Evolutionary conservation across 2,888 invertebrate genomes (phyloP), one percentile per base, ranked within the genome.

Genomic region (Pemphredon lugubris): DNA sequence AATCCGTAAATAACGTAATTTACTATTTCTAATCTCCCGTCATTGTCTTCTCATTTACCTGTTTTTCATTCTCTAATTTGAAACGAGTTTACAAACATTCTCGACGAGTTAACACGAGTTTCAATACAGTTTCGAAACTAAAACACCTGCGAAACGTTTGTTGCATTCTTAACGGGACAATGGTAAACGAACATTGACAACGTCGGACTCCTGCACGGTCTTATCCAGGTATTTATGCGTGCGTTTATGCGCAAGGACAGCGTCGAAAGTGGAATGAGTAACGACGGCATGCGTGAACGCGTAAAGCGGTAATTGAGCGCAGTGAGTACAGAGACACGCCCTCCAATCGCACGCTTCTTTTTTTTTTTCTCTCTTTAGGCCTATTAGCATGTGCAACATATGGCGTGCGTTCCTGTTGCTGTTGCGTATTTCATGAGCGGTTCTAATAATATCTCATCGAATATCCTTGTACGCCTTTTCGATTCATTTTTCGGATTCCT

Each of bases 231-330:
- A 42, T 57, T 51, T 66, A 66, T 58, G 53, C 2, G 11, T 9
- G 26, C 42, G 16, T 34, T 40, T 30, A 34, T 34, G n/a, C 3
- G 32, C 65, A 55, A 65, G 57, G 65, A 57, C 51, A 13, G 23
- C 16, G 48, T n/a, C n/a, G n/a, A n/a, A n/a, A n/a, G n/a, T n/a
- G 42, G 59, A 69, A 68, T 58, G 58, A 58, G 53, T 53, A 40
- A 4, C n/a, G n/a, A n/a, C n/a, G 34, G 11, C 42, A 16, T 3
- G 32, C 11, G 9, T 13, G 4, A 16, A 13, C 1, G 3, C 4
- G 11, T 14, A n/a, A 23, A 45, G 32, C 30, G 4, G 30, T 13
- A 5, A 20, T 58, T 58, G 9, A 30, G 6, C 30, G 11, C 21
- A 39, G 16, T 2, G 11, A 0, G 30, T 9, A 14, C 9, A 51